phyloP scores from a whole-genome alignment of 2,888 invertebrate species.

The Physocephala rufipes region DNA sequence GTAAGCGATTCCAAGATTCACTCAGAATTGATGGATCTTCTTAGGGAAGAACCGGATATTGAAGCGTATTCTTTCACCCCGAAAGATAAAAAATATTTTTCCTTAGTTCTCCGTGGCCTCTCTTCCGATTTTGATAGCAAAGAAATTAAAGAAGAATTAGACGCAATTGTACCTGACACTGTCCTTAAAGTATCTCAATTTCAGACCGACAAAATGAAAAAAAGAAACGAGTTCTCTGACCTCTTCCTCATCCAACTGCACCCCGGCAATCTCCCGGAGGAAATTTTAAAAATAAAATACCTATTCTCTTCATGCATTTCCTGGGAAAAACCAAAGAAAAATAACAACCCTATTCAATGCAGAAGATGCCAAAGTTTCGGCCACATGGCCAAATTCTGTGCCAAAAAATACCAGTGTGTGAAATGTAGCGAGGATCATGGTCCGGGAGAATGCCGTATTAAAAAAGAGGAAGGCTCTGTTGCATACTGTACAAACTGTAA shows the following conservation, averaged over 20 bases:
- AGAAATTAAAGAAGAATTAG: background rate
- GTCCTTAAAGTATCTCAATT: background rate
- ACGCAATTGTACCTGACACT: background rate
- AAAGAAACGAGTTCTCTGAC: no score
- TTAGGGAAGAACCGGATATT: no score
- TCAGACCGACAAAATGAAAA: background rate
- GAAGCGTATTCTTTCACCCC: background rate
- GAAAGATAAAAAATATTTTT: background rate
- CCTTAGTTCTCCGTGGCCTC: background rate
- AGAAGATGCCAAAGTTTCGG: conserved; percentile 19
- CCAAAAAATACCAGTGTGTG: background rate
- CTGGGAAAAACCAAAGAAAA: conserved; percentile 20
- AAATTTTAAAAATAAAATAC: conserved; percentile 5
- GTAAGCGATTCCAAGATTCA: no score
- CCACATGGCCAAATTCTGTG: background rate
- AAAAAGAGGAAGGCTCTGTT: background rate
- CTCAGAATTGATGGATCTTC: no score
- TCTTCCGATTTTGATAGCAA: background rate
- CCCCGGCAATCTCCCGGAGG: background rate
- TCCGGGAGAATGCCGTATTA: background rate
- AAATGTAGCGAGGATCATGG: background rate
- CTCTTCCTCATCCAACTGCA: no score
- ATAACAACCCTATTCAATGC: background rate
- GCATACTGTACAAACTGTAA: background rate
- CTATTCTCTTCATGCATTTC: background rate